Evolutionary conservation across 2,888 invertebrate genomes (phyloP), one percentile per base, ranked within the genome.

Genomic region (Euzetes globulus): DNA sequence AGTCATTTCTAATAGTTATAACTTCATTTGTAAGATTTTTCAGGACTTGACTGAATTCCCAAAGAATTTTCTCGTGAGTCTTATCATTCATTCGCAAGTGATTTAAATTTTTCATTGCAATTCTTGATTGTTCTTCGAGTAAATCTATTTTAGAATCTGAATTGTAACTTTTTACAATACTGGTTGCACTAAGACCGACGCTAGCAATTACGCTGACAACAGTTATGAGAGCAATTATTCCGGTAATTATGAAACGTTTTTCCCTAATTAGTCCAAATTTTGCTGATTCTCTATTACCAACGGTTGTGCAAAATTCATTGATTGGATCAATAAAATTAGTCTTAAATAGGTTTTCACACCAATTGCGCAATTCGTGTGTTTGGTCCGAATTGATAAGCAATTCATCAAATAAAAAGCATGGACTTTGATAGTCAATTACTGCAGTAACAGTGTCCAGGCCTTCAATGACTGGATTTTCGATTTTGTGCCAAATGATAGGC

Each of bases 401-500:
- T n/a, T 65, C 65, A 65, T 65, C 65, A 65, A 65, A 65, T 65
- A 65, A 17, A 19, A 17, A 29, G n/a, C 65, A 65, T n/a, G 65
- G 65, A 6, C n/a, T n/a, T 37, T 29, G 13, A 29, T 65, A 65
- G 11, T 65, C 37, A 37, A 65, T 65, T 17, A 65, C 65, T 9
- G 37, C n/a, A 37, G 33, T 65, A 15, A 65, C 65, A 2, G 65
- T 65, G 11, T 65, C 65, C 11, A 65, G 19, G 7, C 65, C 65
- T 37, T 65, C 37, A 15, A 65, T 37, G 1, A 65, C 65, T n/a
- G 65, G 65, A 37, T 65, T 65, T 1, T 37, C 9, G 11, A 65
- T 33, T 37, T 17, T 33, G 29, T 65, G 65, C 65, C 65, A 65
- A 27, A 65, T 65, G 11, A 65, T 37, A 5, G 65, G 65, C 19